A percentile compares a stretch with the other conserved stretches of the same genome.
phyloP scores from a whole-genome alignment of 2,888 invertebrate genomes.

The Deilephila elpenor region DNA sequence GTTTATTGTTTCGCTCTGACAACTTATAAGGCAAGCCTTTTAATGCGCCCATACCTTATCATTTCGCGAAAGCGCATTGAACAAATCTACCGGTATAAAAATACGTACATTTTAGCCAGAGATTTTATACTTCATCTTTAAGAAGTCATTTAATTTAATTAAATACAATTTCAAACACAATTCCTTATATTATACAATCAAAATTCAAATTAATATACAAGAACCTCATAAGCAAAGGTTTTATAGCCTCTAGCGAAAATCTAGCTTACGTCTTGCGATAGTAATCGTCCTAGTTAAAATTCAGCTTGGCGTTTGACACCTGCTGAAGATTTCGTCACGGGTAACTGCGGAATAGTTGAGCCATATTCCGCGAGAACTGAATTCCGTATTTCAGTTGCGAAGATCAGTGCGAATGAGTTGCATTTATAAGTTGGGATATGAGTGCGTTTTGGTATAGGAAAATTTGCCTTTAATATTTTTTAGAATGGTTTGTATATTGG shows the following conservation, averaged over 20 bases:
- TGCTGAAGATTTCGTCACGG: constrained; percentile 1
- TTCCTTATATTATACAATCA: neutral
- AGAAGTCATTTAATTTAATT: no score
- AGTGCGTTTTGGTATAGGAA: neutral
- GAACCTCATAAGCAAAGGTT: neutral
- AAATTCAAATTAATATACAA: neutral
- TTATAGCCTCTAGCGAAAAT: neutral
- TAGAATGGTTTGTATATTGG: no score
- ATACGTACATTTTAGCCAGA: no score
- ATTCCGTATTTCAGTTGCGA: neutral
- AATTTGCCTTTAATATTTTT: no score
- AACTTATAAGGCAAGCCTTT: no score
- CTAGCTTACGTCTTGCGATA: neutral
- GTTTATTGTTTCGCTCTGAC: no score
- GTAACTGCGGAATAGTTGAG: neutral
- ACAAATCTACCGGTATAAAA: no score
- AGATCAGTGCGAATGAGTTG: neutral
- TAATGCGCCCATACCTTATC: no score
- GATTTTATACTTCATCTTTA: no score
- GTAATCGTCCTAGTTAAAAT: constrained; percentile 25
- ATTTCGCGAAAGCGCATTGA: no score
- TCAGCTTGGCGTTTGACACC: constrained; percentile 8
- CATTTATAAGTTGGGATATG: neutral
- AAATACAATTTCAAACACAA: no score
- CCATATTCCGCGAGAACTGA: neutral